These are phyloP conservation scores for Ischnus inquisitorius DNA, from an alignment of 2,888 invertebrate species.

Conservation along the genomic window DNA sequence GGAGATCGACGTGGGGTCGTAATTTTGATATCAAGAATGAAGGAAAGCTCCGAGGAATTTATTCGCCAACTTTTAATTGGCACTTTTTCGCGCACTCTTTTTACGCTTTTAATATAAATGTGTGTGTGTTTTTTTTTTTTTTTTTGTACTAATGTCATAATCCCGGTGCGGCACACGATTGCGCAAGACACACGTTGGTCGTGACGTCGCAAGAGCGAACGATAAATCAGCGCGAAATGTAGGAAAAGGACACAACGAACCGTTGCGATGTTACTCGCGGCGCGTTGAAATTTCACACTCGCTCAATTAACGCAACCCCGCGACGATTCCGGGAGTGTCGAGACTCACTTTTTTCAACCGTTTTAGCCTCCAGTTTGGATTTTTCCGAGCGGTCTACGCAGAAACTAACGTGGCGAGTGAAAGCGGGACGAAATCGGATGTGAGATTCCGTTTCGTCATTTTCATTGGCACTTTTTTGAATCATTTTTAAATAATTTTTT, in stretches of 20 bases:
- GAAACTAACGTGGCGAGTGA: neutral
- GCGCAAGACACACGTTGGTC: constrained; percentile 1
- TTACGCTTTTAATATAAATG: too few species aligned
- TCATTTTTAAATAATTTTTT: too few species aligned
- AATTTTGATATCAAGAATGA: neutral
- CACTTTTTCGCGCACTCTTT: neutral
- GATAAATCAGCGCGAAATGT: constrained; percentile 19
- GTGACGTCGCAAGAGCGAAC: constrained; percentile 6
- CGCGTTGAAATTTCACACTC: constrained; percentile 52
- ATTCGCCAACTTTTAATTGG: too few species aligned
- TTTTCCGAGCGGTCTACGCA: neutral
- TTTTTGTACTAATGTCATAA: neutral
- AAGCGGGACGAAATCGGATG: neutral
- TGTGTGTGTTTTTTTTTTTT: neutral
- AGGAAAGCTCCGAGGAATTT: too few species aligned
- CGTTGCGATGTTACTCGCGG: constrained; percentile 43
- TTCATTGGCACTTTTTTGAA: neutral
- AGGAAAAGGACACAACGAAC: constrained; percentile 32
- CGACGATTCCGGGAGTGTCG: neutral
- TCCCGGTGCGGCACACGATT: constrained; percentile 5
- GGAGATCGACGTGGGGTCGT: neutral
- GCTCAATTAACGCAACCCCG: constrained; percentile 51
- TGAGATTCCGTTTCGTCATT: neutral
- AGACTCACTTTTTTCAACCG: constrained; percentile 15
- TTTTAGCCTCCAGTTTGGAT: neutral